phyloP scores from a whole-genome alignment of 2,888 invertebrate species.

The Pristionchus exspectatus region DNA sequence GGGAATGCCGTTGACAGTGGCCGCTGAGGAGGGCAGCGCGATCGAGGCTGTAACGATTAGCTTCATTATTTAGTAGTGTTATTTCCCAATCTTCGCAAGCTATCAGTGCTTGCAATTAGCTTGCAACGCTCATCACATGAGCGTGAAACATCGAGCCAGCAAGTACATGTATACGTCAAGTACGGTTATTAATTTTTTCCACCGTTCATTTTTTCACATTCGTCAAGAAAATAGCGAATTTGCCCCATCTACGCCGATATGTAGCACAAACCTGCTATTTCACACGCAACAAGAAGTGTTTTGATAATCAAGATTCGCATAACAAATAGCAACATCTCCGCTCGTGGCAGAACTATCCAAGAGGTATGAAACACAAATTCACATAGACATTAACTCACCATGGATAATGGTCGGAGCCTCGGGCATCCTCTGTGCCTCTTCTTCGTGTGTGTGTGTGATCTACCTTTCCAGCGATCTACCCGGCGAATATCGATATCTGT shows the following conservation, averaged over 20 bases:
- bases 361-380: background rate
- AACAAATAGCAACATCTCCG: too few species aligned
- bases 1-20: slow-evolving; percentile 23
- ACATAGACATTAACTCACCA: background rate
- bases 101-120: background rate
- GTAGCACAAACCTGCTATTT: too few species aligned
- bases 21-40: background rate
- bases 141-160: background rate
- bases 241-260: too few species aligned
- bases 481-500: slow-evolving; percentile 6
- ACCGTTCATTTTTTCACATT: too few species aligned
- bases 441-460: background rate
- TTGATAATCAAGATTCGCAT: too few species aligned
- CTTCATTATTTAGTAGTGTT: background rate
- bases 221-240: too few species aligned
- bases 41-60: background rate
- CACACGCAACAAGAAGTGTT: background rate
- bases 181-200: too few species aligned
- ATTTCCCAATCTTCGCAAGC: background rate
- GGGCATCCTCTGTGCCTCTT: slow-evolving; percentile 27
- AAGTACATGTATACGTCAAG: background rate
- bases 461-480: background rate
- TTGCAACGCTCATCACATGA: background rate
- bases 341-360: background rate
- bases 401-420: slow-evolving; percentile 32